Base-by-base conservation (phyloP, 2,888 invertebrate genomes). In the Eilema caniola region DNA sequence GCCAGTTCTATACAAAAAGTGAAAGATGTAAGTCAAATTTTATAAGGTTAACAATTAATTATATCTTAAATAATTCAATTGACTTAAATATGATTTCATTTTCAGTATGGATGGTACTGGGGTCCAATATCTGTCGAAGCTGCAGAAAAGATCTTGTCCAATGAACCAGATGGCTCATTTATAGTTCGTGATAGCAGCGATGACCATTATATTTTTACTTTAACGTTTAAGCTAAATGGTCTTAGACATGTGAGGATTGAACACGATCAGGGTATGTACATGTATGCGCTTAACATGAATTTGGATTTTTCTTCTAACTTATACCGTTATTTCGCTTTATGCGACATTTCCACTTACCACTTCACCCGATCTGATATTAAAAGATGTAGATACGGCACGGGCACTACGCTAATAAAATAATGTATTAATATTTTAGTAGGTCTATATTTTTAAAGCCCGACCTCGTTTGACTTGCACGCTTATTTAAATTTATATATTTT, bases 71-170 rank as follows among this genome's bases (percentile, higher is more conserved):
- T n/a, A n/a, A 20, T 47, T 20, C 4, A 11, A 62, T 41, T 41
- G n/a, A 62, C n/a, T 24, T 62, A 7, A 56, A 62, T n/a, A 33
- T 23, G 53, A 62, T 63, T 74, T 75, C 82, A 77, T 78, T 71
- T 96, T 79, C 90, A 98, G 98, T 98, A 98, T 89, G 98, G 98
- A 61, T 99, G 99, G 99, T 99, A 99, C 90, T 99, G 99, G 99
- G 99, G 99, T 74, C 98, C 98, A 53, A 96, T 99, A 85, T 98
- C 98, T 31, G 98, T 98, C 69, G 98, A 98, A 91, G 97, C 98
- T 72, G 98, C 99, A 1, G 99, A 99, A 90, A 98, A 98, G 93
- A 97, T 99, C 77, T 95, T 99, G 65, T 98, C 98, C 5, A 98
- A 98, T 86, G 99, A 99, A 92, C 98, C 98, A 1, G 98, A 99